Evolutionary conservation across 2,888 invertebrate species (phyloP).

Genomic region (Drepana falcataria): DNA sequence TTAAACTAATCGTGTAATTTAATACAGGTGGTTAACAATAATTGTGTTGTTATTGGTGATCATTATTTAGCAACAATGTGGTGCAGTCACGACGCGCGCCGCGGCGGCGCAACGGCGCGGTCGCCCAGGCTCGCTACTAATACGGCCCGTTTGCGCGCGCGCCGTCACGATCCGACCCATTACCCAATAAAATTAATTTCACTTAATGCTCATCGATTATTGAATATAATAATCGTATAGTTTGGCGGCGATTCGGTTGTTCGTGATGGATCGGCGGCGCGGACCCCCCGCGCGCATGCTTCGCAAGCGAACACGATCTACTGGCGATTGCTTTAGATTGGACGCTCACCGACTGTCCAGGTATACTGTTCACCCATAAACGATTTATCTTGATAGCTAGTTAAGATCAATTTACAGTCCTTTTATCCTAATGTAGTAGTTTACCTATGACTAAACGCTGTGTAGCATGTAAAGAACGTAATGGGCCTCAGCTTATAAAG

Average conservation of each 20-base stretch:
- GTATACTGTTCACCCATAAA: slow-evolving; percentile 2
- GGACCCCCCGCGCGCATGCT: slow-evolving; percentile 57
- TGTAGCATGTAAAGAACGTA: background rate
- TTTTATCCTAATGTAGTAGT: background rate
- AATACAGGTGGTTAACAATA: slow-evolving; percentile 25
- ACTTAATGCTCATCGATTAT: slow-evolving; percentile 75
- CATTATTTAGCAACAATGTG: slow-evolving; percentile 42
- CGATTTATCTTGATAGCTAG: background rate
- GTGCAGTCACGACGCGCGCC: slow-evolving; percentile 41
- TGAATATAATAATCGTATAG: slow-evolving; percentile 70
- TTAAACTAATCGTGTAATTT: slow-evolving; percentile 15
- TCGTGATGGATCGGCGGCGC: slow-evolving; percentile 60
- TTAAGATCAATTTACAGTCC: background rate
- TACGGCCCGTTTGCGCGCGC: slow-evolving; percentile 62
- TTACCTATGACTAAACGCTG: background rate
- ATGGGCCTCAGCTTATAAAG: background rate
- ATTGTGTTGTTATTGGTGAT: slow-evolving; percentile 44
- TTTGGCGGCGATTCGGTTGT: slow-evolving; percentile 55
- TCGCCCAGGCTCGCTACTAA: slow-evolving; percentile 36
- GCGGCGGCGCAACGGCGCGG: slow-evolving; percentile 12
- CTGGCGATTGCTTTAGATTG: slow-evolving; percentile 29
- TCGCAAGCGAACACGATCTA: slow-evolving; percentile 51
- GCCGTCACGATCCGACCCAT: slow-evolving; percentile 65
- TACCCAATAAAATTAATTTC: slow-evolving; percentile 77
- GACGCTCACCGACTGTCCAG: slow-evolving; percentile 5